phyloP scores from a whole-genome alignment of 2,888 invertebrate species.

The Cremastinae sp. region DNA sequence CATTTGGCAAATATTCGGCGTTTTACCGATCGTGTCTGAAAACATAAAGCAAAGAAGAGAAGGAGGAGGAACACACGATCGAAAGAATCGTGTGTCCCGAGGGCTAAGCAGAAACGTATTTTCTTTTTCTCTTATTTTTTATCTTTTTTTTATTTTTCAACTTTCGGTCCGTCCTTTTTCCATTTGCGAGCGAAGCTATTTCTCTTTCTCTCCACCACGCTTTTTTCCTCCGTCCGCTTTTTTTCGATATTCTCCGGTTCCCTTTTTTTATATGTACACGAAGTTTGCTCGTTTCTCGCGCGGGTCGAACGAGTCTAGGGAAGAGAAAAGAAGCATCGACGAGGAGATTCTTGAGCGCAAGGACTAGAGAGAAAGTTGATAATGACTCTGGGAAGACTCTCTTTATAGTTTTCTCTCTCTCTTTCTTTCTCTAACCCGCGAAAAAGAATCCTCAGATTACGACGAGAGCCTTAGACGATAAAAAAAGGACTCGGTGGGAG shows the following conservation, averaged over 20 bases:
- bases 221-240: neutral
- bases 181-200: constrained; percentile 42
- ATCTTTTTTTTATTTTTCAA: neutral
- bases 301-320: constrained; percentile 19
- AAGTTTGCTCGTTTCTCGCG: constrained; percentile 30
- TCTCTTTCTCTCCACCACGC: constrained; percentile 3
- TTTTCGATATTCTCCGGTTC: constrained; percentile 9
- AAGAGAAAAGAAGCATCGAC: neutral
- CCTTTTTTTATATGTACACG: constrained; percentile 12
- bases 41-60: constrained; percentile 17
- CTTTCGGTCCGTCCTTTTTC: constrained; percentile 49
- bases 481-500: neutral
- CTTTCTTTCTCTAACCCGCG: constrained; percentile 58
- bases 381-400: constrained; percentile 68
- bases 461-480: neutral
- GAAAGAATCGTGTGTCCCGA: constrained; percentile 59
- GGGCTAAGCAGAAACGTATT: constrained; percentile 54
- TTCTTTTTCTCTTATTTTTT: neutral
- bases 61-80: constrained; percentile 45
- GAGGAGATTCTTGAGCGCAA: constrained; percentile 22
- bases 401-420: constrained; percentile 10
- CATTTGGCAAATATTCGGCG: constrained; percentile 78
- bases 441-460: constrained; percentile 11
- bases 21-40: constrained; percentile 68
- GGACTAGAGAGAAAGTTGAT: constrained; percentile 65